These are phyloP conservation scores for Chloropsis hardwickii DNA, from an alignment of 2,113 vertebrate species.

Conservation along the genomic window DNA sequence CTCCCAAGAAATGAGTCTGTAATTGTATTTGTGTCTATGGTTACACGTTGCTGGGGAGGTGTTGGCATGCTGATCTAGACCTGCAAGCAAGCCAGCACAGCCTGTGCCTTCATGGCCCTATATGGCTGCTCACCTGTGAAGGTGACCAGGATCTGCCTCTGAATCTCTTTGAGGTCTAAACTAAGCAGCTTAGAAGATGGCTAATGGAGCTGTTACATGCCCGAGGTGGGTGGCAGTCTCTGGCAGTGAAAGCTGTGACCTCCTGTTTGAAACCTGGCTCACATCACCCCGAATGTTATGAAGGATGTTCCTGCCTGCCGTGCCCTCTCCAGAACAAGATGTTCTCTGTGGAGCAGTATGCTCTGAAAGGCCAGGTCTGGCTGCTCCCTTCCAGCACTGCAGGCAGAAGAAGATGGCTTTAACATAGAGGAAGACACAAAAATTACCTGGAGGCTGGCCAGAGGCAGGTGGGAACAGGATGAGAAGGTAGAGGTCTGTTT, in stretches of 20 bases:
- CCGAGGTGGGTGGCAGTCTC: neutral
- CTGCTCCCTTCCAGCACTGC: neutral
- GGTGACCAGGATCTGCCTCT: neutral
- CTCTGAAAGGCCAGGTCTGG: neutral
- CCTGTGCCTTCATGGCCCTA: neutral
- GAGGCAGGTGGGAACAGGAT: neutral
- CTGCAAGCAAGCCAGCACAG: neutral
- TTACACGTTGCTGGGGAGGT: constrained; percentile 34
- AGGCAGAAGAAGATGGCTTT: neutral
- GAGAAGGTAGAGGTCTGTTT: neutral
- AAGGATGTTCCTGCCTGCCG: neutral
- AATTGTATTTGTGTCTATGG: constrained; percentile 36
- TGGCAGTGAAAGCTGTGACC: neutral
- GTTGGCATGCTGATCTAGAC: neutral
- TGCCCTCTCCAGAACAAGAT: neutral
- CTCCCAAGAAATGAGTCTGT: neutral
- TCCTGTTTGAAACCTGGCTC: neutral
- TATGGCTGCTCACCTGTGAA: constrained; percentile 21
- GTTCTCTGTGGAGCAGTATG: neutral
- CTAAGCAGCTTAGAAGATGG: neutral
- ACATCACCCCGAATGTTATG: neutral
- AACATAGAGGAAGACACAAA: neutral
- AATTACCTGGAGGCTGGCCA: neutral
- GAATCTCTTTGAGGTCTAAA: neutral
- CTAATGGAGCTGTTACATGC: neutral